These are phyloP conservation scores for Globia sparganii DNA, from an alignment of 2,888 invertebrate genomes.

Conservation along the genomic window DNA sequence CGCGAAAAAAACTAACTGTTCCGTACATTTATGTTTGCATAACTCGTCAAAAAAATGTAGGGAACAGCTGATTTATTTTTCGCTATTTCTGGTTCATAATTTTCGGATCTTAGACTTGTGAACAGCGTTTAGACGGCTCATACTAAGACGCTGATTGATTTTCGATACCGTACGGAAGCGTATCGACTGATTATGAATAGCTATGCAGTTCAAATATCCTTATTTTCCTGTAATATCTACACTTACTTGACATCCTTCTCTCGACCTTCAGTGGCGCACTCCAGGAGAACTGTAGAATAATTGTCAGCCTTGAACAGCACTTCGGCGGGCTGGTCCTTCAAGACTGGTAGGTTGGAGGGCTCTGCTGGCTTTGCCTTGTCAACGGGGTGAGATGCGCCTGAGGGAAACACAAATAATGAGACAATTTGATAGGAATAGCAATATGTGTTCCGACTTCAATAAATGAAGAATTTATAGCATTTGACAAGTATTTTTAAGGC, in stretches of 20 bases:
- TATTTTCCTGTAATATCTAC: neutral
- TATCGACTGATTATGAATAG: no score
- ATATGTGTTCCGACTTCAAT: neutral
- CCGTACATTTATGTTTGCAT: no score
- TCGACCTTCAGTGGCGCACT: slow-evolving; percentile 73
- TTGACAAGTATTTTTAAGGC: neutral
- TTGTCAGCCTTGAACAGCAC: slow-evolving; percentile 75
- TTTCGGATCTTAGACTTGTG: no score
- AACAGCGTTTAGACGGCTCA: no score
- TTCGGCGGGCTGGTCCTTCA: slow-evolving; percentile 74
- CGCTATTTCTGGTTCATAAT: no score
- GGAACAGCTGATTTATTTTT: no score
- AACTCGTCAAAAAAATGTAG: no score
- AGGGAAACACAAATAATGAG: no score
- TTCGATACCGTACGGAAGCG: no score
- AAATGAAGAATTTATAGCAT: neutral
- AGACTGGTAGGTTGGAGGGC: slow-evolving; percentile 61
- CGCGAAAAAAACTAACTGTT: no score
- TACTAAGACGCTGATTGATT: no score
- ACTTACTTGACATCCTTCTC: slow-evolving; percentile 74
- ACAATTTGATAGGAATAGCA: neutral
- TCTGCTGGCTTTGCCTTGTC: neutral
- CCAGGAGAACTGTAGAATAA: slow-evolving; percentile 69
- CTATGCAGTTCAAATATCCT: neutral
- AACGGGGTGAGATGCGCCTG: slow-evolving; percentile 44